A percentile compares a stretch with the other conserved stretches of the same genome.
Evolutionary conservation across 2,113 vertebrate genomes (phyloP).

Genomic region (Vombatus ursinus): DNA sequence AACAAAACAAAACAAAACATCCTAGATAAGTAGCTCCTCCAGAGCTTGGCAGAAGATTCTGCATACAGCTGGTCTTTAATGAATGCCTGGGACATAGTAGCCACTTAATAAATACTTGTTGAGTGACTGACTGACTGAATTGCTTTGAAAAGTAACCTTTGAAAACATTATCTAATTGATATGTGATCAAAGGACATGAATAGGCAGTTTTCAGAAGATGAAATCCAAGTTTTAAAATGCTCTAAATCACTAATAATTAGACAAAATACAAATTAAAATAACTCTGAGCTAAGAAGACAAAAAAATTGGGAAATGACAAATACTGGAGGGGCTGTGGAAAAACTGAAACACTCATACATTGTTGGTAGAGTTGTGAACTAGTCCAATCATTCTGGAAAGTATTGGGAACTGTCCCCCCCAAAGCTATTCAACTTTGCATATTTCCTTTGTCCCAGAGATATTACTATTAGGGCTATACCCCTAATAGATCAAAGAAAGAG

Average conservation of each 20-base stretch:
- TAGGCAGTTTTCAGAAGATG: no score
- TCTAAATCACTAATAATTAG: background rate
- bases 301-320: background rate
- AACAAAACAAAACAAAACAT: no score
- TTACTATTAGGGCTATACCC: background rate
- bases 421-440: background rate
- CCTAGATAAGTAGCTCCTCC: no score
- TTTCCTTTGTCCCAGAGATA: background rate
- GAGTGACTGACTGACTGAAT: no score
- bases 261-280: background rate
- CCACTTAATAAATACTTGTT: no score
- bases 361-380: background rate
- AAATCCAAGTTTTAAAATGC: no score
- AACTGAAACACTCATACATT: background rate
- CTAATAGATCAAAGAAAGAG: background rate
- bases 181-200: no score
- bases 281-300: background rate
- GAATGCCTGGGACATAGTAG: no score
- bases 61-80: no score
- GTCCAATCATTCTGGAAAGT: background rate
- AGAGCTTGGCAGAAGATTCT: no score
- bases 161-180: no score
- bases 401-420: background rate
- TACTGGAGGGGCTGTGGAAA: background rate
- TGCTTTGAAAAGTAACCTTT: no score